Conservation (phyloP, 2,888 invertebrate species). For the Ferrisia virgata region DNA sequence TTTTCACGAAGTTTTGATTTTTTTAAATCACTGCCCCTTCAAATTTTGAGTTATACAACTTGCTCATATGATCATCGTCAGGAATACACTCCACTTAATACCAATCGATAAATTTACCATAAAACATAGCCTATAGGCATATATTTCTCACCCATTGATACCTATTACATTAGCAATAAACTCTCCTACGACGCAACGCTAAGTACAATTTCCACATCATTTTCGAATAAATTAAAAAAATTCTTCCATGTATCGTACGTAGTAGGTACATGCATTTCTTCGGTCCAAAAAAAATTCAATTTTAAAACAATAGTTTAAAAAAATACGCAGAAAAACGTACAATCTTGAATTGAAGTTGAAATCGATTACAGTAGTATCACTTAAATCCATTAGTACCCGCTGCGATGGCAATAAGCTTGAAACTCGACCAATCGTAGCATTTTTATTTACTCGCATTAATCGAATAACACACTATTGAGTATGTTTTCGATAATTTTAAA, state of each 20-base stretch:
- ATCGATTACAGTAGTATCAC: slow-evolving; percentile 3
- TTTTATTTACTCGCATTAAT: slow-evolving; percentile 32
- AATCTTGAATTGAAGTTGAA: not conserved
- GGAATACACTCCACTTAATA: too few species aligned
- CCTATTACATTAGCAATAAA: too few species aligned
- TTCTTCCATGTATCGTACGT: too few species aligned
- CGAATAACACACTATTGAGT: not conserved
- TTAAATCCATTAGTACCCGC: slow-evolving; percentile 38
- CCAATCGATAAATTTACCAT: too few species aligned
- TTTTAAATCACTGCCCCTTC: too few species aligned
- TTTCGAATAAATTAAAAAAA: not conserved
- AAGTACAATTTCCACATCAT: not conserved
- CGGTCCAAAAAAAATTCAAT: not conserved
- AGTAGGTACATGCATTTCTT: too few species aligned
- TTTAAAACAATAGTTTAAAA: not conserved
- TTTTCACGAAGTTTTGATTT: too few species aligned
- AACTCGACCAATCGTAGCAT: not conserved
- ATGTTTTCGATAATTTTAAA: not conserved
- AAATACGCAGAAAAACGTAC: not conserved
- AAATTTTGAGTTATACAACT: too few species aligned
- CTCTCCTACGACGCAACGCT: too few species aligned
- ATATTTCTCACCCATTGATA: too few species aligned
- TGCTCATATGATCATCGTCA: too few species aligned
- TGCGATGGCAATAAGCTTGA: slow-evolving; percentile 23
- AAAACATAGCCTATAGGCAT: too few species aligned